Evolutionary conservation across 2,797 vertebrate species (phyloP), one percentile per base, ranked within the genome.

Genomic region (Erpetoichthys calabaricus): DNA sequence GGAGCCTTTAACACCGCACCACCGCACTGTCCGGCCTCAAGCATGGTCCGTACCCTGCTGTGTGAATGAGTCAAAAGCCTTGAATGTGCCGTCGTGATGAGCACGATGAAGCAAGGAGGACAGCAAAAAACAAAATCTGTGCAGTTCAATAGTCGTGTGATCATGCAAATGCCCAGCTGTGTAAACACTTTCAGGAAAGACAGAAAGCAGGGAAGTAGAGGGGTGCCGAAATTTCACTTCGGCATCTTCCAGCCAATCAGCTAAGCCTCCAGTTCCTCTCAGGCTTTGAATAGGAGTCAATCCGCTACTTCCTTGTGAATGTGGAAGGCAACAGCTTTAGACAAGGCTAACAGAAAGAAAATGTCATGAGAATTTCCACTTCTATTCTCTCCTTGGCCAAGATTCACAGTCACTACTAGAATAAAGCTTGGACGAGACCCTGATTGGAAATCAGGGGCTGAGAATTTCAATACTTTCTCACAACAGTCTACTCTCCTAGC

Each of bases 81-180:
- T 68, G 60, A 58, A 68, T 62, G 56, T 64, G 57, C 45, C 71
- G 52, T 52, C 62, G 59, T 69, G 7, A 49, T 7, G 47, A n/a
- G 3, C 47, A 49, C n/a, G 7, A n/a, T n/a, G 7, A 49, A 49
- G 47, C 7, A 7, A 49, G n/a, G 3, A 5, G n/a, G 47, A 49
- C 47, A 3, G n/a, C 47, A n/a, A 49, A 49, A n/a, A 49, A n/a
- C 7, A 49, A 49, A 49, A 49, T n/a, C n/a, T 49, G 47, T 49
- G 47, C n/a, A 49, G 47, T 49, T n/a, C 47, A 49, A n/a, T 49
- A n/a, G 4, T n/a, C 7, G 7, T 7, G 47, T 49, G 47, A 4
- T n/a, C n/a, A 7, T 49, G 7, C 6, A 7, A 49, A 49, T 49
- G n/a, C n/a, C 47, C 47, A 49, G 47, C 47, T 49, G 47, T 49